Evolutionary conservation across 2,113 vertebrate genomes (phyloP).

Genomic region (Poecile atricapillus): DNA sequence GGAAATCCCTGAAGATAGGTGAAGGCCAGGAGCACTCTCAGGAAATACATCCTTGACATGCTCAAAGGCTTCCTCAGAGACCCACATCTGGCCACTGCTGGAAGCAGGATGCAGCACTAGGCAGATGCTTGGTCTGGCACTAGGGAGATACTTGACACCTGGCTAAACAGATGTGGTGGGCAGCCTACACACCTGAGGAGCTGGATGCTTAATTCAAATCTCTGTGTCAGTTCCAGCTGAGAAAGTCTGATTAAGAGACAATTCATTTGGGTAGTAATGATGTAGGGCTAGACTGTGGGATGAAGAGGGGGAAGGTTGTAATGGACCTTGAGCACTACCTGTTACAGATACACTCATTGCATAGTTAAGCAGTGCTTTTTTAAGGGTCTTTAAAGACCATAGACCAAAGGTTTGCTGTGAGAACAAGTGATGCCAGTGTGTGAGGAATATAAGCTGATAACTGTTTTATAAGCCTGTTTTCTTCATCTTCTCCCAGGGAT

Average conservation of each 20-base stretch:
- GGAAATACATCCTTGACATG: not conserved
- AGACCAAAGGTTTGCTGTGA: not conserved
- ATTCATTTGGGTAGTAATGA: not conserved
- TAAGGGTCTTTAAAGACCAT: not conserved
- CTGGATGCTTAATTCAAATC: not conserved
- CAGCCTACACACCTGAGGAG: not conserved
- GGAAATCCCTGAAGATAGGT: not conserved
- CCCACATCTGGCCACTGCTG: not conserved
- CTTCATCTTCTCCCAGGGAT: not conserved
- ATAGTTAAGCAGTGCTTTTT: not conserved
- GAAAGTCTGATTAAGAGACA: not conserved
- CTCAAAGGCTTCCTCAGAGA: not conserved
- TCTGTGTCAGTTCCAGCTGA: not conserved
- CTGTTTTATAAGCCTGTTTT: not conserved
- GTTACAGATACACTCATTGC: not conserved
- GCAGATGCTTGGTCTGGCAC: not conserved
- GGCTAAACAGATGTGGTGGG: not conserved
- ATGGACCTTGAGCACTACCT: not conserved
- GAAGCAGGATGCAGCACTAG: not conserved
- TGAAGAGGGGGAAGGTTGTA: not conserved
- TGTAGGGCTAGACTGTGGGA: not conserved
- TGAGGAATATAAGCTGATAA: not conserved
- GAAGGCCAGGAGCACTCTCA: not conserved
- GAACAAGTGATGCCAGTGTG: not conserved
- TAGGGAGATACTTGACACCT: not conserved